These are phyloP conservation scores for Ibycter americanus DNA, from an alignment of 2,797 vertebrate species.

Conservation along the genomic window DNA sequence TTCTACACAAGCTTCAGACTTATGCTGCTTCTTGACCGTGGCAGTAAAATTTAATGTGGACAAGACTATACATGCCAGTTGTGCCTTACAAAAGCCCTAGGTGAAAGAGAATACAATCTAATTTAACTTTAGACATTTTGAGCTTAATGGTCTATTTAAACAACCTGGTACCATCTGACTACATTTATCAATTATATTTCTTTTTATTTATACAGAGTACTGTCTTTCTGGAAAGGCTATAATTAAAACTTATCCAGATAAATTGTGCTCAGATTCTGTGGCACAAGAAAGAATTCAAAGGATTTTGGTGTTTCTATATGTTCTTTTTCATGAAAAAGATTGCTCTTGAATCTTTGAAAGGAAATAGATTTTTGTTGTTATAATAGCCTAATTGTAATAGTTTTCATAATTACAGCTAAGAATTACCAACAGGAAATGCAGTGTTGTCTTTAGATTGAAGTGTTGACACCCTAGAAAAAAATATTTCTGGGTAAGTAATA, in stretches of 20 bases:
- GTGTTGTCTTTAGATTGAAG: neutral
- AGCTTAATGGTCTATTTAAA: slow-evolving; percentile 65
- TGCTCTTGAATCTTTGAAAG: slow-evolving; percentile 12
- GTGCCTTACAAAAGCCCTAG: slow-evolving; percentile 61
- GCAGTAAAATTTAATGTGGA: slow-evolving; percentile 73
- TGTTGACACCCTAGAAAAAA: neutral
- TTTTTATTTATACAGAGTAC: slow-evolving; percentile 51
- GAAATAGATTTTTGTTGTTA: slow-evolving; percentile 42
- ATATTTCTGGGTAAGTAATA: neutral
- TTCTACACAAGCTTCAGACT: slow-evolving; percentile 66
- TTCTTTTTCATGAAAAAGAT: neutral
- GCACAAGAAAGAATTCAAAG: neutral
- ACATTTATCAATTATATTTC: slow-evolving; percentile 67
- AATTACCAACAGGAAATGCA: neutral
- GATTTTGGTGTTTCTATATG: neutral
- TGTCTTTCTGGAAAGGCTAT: slow-evolving; percentile 45
- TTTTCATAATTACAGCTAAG: slow-evolving; percentile 24
- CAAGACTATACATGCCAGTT: slow-evolving; percentile 70
- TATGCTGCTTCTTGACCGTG: slow-evolving; percentile 65
- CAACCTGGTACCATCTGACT: slow-evolving; percentile 54
- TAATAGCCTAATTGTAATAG: slow-evolving; percentile 26
- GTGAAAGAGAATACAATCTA: slow-evolving; percentile 63
- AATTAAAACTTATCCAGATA: slow-evolving; percentile 64
- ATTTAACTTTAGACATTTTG: slow-evolving; percentile 68
- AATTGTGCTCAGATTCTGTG: slow-evolving; percentile 31